Base-by-base conservation (phyloP, 2,113 vertebrate genomes). In the Rhinolophus ferrumequinum region DNA sequence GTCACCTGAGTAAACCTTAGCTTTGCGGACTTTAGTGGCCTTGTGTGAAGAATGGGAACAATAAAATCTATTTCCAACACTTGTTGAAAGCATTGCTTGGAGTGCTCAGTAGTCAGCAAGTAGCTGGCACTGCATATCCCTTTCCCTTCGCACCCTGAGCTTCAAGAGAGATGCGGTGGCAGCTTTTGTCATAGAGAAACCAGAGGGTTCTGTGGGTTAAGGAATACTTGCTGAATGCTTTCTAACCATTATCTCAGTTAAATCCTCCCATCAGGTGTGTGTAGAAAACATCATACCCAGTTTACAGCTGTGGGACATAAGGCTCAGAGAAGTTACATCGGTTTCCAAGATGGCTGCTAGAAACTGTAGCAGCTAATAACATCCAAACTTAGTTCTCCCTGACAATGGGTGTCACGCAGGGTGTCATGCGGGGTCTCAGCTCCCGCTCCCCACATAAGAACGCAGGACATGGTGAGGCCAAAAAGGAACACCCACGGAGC, bases 181-280 rank as follows among this genome's bases (percentile, higher is more conserved):
- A 70, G 22, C 33, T 94, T 94, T 81, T 26, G 58, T 58, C 67
- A 30, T 75, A 26, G 30, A 80, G 26, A 50, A 80, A 30, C 75
- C 24, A 88, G 24, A 18, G 67, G 62, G 38, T 76, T 90, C 22
- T 92, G 15, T 66, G 38, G 81, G 24, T 69, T 94, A 38, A 6
- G 15, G 18, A 86, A 90, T 81, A n/a, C 56, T 96, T 69, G 70
- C 41, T 77, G 64, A 8, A 1, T 89, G 33, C 54, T 85, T 90
- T 84, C 62, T 54, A 8, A 52, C 66, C 79, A 26, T 90, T 76
- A 82, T 47, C 33, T 90, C 80, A 76, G 66, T 95, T 95, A 92
- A 94, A 88, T 84, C 9, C 26, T 97, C 80, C 62, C 47, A 64
- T 87, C n/a, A 56, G 47, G 35, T 85, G 38, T 90, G 21, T 81